Base-by-base conservation (phyloP, 64 coral and sea anemone genomes). In the Stylophora pistillata region DNA sequence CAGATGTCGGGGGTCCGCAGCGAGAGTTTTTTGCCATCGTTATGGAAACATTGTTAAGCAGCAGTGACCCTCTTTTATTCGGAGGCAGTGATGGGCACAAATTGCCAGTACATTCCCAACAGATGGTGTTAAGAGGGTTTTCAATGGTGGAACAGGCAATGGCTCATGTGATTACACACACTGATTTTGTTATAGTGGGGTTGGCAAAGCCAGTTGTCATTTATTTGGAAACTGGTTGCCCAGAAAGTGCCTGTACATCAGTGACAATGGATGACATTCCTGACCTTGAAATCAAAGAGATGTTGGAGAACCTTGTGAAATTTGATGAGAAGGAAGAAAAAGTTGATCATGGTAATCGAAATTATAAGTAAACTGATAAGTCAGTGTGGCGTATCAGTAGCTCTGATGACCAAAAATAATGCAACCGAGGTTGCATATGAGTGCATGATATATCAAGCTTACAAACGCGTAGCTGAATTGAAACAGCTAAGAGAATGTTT, bases 341-440 rank as follows among this genome's bases (percentile, higher is more conserved):
- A 55, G 10, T 59, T 83, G 62, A 23, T 47, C 37, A 47, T 65
- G 15, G 20, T 34, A 85, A 31, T 56, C 56, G 85, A 71, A 56
- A n/a, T 25, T 20, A n/a, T 74, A 53, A 56, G 28, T 53, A 87
- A 73, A 20, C 53, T 87, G 85, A 87, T 87, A 70, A 41, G 52
- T 74, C 52, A 87, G 73, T 58, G 85, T 74, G 71, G 85, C 58
- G 85, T 87, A 74, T 41, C 28, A 31, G 85, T 54, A 25, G 41
- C 85, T 58, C 15, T 87, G n/a, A 9, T 87, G 55, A 74, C 85
- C 12, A 60, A 58, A 20, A 56, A 87, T 74, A 87, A 87, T 87
- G 71, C 55, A 23, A 55, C 70, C 23, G 23, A 87, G 71, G 71
- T 87, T 13, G 85, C 85, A 10, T 74, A 87, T 87, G 85, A 87